These are phyloP conservation scores for Bungarus multicinctus DNA, from an alignment of 2,113 vertebrate species.

Conservation along the genomic window DNA sequence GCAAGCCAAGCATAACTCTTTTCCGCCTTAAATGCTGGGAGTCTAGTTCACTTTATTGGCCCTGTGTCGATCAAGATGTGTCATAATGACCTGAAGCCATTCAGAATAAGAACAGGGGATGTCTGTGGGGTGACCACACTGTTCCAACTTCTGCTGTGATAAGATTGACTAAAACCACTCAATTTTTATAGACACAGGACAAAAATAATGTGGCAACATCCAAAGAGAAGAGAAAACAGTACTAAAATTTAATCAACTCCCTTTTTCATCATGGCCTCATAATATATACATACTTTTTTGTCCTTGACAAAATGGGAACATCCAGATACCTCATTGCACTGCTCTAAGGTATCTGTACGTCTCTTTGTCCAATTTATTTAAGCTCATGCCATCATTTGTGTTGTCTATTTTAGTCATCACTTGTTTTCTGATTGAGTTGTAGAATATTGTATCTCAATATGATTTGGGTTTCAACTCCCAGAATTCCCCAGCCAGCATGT, in stretches of 20 bases:
- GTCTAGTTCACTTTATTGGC: background rate
- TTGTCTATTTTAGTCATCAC: background rate
- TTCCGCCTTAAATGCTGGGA: background rate
- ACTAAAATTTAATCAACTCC: background rate
- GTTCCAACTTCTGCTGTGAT: background rate
- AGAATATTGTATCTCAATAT: background rate
- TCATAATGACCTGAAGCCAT: conserved; percentile 18
- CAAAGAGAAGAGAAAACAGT: accelerated
- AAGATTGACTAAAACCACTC: background rate
- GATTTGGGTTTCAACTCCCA: background rate
- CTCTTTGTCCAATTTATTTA: background rate
- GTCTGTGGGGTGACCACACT: background rate
- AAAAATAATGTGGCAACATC: background rate
- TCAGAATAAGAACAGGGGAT: background rate
- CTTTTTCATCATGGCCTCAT: background rate
- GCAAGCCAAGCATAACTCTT: background rate
- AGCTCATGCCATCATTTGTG: background rate
- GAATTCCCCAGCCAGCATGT: background rate
- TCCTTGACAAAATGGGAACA: background rate
- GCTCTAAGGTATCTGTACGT: background rate
- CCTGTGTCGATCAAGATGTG: background rate
- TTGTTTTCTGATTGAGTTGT: background rate
- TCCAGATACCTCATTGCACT: background rate
- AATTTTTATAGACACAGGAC: background rate
- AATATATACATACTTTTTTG: background rate